Evolutionary conservation across 2,113 vertebrate species (phyloP), one percentile per base, ranked within the genome.

Genomic region (Anser brachyrhynchus): DNA sequence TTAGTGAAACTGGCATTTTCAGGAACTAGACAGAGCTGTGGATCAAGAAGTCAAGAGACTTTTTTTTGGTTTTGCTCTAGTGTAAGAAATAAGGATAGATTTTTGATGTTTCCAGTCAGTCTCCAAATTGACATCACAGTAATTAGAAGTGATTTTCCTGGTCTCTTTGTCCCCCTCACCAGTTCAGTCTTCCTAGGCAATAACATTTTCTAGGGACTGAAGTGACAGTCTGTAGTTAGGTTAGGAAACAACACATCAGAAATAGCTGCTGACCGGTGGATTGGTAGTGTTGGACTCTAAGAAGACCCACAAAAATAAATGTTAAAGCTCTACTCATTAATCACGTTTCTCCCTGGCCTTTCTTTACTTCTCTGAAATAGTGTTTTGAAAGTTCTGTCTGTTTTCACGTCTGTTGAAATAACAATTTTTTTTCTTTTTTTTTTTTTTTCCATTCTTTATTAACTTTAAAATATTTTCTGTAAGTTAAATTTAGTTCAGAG

Each of bases 61-160:
- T 81, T 44, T 87, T 87, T 75, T 49, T 67, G 57, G 64, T 46
- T 92, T 69, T 67, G 8, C 44, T 41, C 17, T 37, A 3, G 31
- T 55, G 41, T 65, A 76, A 93, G 64, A 91, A 96, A 93, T 59
- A 93, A 80, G 11, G 35, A 84, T 75, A 65, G 76, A 89, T 96
- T 93, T 97, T 77, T 82, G 52, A 67, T 84, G 52, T 90, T 95
- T 92, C 71, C 89, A 89, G 70, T 96, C 92, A 97, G 69, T 76
- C 78, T 90, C 67, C 72, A 95, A 78, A 93, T 33, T n/a, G 84
- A 87, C 87, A 46, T 31, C 84, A 29, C 69, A 57, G 44, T 93
- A 97, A 97, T 97, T 97, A 97, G 66, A 96, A 98, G 75, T 73
- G 28, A 87, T 92, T 96, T 96, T 94, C 80, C 91, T 91, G 49